Conservation (phyloP, 2,797 vertebrate species). For the Hozukius guyotensis region DNA sequence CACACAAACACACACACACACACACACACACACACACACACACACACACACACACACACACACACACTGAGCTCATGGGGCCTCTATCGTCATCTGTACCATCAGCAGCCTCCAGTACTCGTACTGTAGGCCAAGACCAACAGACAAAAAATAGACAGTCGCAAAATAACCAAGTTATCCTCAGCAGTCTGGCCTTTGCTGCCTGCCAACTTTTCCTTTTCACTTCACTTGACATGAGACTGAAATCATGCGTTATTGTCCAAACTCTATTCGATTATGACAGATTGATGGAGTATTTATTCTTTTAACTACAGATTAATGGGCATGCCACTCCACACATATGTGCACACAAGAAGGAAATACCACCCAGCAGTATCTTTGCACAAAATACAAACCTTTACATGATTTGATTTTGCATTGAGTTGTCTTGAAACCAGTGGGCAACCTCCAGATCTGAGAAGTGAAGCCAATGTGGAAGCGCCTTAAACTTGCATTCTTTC, state of each 20-base stretch:
- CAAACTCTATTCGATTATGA: constrained; percentile 25
- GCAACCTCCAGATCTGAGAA: too few species aligned
- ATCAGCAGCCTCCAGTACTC: constrained; percentile 56
- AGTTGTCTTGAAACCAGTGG: too few species aligned
- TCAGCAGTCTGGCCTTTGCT: constrained; percentile 49
- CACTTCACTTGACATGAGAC: constrained; percentile 54
- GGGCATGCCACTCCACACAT: constrained; percentile 20
- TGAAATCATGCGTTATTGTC: constrained; percentile 56
- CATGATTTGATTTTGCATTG: not conserved
- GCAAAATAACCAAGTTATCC: constrained; percentile 69
- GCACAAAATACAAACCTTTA: not conserved
- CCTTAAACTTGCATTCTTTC: too few species aligned
- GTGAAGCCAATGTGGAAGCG: too few species aligned
- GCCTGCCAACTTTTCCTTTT: constrained; percentile 62
- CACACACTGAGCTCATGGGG: constrained; percentile 25
- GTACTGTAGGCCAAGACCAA: constrained; percentile 70
- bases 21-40: too few species aligned
- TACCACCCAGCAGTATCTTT: constrained; percentile 13
- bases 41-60: constrained; percentile 35
- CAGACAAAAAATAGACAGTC: constrained; percentile 74
- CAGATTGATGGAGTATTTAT: constrained; percentile 55
- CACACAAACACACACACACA: constrained; percentile 5
- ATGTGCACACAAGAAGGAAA: constrained; percentile 9
- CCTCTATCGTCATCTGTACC: constrained; percentile 57
- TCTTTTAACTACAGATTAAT: constrained; percentile 36